Base-by-base conservation (phyloP, 2,113 vertebrate genomes). In the Neotoma lepida region DNA sequence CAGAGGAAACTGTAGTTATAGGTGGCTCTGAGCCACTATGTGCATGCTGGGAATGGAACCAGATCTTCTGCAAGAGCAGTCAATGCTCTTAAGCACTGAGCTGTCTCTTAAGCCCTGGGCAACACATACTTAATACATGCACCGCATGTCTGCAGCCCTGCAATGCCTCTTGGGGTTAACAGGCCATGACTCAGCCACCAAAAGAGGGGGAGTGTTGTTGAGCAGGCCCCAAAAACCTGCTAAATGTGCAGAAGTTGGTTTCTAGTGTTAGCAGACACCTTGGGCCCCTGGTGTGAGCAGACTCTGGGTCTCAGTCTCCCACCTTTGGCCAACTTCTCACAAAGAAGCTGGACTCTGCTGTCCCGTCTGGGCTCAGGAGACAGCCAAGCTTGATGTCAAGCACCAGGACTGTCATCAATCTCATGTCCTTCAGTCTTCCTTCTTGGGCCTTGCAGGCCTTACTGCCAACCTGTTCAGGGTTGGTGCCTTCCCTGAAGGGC, bases 381-480 rank as follows among this genome's bases (percentile, higher is more conserved):
- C 28, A 24, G 73, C 61, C 17, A 56, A 10, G 10, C 61, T 49
- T 51, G 44, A 33, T 10, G 51, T 7, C n/a, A 8, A 35, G 9
- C 12, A 22, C 70, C 44, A 24, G 85, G 80, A 24, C 64, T 6
- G 4, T 3, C 26, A 1, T 76, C 22, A 26, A 35, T 26, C 56
- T 64, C 78, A 15, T 1, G 39, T 56, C 46, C 41, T 13, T 54
- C 93, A 0, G 0, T 14, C 39, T 71, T 30, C 33, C 73, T 88
- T 49, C 39, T 35, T 1, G 5, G 44, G 63, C 22, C 73, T 80
- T 22, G 58, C 44, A 46, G 2, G 5, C 49, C n/a, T 4, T n/a
- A 10, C 9, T 0, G 2, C 44, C 30, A 0, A 7, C 7, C 13
- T 2, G 4, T 86, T 12, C 54, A 7, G 68, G 64, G 15, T 30